Evolutionary conservation across 64 coral and sea anemone species (phyloP), one percentile per base, ranked within the genome.

Genomic region (Acropora tenuis): DNA sequence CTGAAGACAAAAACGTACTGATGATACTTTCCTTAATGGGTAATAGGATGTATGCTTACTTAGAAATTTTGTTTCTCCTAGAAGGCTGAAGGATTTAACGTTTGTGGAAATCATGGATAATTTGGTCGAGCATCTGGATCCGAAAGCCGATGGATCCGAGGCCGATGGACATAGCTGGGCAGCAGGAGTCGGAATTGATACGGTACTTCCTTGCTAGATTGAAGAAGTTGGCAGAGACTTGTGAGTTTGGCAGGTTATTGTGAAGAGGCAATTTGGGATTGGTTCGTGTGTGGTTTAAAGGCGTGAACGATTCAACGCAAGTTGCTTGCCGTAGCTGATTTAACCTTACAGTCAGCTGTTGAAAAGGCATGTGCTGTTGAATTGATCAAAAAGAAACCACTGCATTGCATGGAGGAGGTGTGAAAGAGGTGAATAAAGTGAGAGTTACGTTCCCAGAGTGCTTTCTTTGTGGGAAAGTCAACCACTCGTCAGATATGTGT

Each of bases 351-450:
- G 52, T n/a, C 58, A 41, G 79, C 47, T 3, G 47, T 82, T 3
- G 79, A 82, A 53, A 82, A 82, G 41, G 79, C 58, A n/a, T 85
- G 82, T 85, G 59, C 82, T 43, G 59, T 60, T 43, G 82, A 85
- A 85, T 66, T 83, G 40, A 83, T 52, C 55, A 83, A 52, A 52
- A 43, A 60, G 80, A 83, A 83, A 55, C 50, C 80, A 59, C 42
- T 50, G 50, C 80, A 83, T 83, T 83, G 80, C 80, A 83, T 41
- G 80, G 80, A 83, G 80, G 60, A 83, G 52, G 30, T 3, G 60
- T 57, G 30, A 15, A 83, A 52, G 40, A 83, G 80, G 20, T 43
- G 5, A 61, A 83, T 18, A 83, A 52, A 83, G 60, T 59, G 60
- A 40, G 80, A 30, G 30, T 30, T 30, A 30, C 30, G 30, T 30